Evolutionary conservation across 2,113 vertebrate species (phyloP), one percentile per base, ranked within the genome.

Genomic region (Chlamydotis undulata): DNA sequence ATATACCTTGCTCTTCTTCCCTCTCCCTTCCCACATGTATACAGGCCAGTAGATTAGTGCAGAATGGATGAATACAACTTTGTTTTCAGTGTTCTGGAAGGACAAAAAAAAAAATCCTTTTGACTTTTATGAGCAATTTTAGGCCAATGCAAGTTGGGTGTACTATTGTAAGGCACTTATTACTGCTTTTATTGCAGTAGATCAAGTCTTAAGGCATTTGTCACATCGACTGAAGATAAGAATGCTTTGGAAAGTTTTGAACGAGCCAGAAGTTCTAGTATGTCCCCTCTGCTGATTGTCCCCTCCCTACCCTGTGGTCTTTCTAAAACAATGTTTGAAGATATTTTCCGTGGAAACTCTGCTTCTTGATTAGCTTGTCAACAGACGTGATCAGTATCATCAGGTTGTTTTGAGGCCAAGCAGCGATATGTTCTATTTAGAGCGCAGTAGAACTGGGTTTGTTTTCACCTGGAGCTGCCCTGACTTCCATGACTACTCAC

Each of bases 401-500:
- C 77, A 56, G 83, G 83, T 79, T 3, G 0, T 43, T 68, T 33
- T 4, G 24, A 68, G 94, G 92, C 69, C 85, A 37, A 84, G 86
- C 49, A 75, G 63, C 0, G 5, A 22, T 33, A 49, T 8, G 29
- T 85, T 93, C 92, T 85, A 18, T 87, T 83, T 10, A 50, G 89
- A 80, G 82, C 3, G 2, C 56, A 39, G 90, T 4, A 75, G 33
- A 65, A 79, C 60, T 52, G 57, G 35, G 33, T 82, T 41, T 83
- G 31, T 10, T 39, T 97, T 99, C 98, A 99, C 98, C 99, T 99
- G 97, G 97, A 98, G 97, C 99, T 98, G 65, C 98, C 96, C 78
- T 99, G 98, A 95, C 98, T 99, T 91, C 98, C 98, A 10, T 99
- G 99, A 97, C 99, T 99, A 88, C 99, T 99, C 97, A 99, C 97